Evolutionary conservation across 2,888 invertebrate genomes (phyloP).

Genomic region (Acheta domesticus): DNA sequence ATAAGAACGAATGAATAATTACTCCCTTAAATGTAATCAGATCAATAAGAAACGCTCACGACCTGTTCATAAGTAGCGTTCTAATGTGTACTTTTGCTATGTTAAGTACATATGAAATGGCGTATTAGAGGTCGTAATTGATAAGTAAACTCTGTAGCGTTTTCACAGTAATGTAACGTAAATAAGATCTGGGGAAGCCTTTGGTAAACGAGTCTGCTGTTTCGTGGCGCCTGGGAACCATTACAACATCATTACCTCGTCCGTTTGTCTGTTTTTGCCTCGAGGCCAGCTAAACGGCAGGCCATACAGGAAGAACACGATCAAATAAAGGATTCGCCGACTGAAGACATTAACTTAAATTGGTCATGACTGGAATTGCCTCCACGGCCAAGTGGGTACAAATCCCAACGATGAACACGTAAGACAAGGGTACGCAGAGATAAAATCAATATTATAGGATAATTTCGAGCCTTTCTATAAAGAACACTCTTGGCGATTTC

Average conservation of each 20-base stretch:
- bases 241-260: slow-evolving; percentile 18
- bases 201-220: neutral
- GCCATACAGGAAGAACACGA: neutral
- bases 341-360: slow-evolving; percentile 5
- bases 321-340: neutral
- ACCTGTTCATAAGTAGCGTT: slow-evolving; percentile 5
- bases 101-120: slow-evolving; percentile 18
- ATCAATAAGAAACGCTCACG: slow-evolving; percentile 18
- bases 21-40: slow-evolving; percentile 7
- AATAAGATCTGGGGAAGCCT: neutral
- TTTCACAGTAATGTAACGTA: slow-evolving; percentile 18
- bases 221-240: slow-evolving; percentile 2
- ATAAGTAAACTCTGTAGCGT: slow-evolving; percentile 8
- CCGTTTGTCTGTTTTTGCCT: slow-evolving; percentile 6
- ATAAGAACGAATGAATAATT: neutral
- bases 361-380: slow-evolving; percentile 5
- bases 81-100: slow-evolving; percentile 9
- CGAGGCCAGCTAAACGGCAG: neutral
- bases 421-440: neutral
- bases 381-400: neutral
- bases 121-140: slow-evolving; percentile 9
- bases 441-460: slow-evolving; percentile 10
- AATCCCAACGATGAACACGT: neutral
- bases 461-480: neutral
- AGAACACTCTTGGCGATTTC: neutral